Base-by-base conservation (phyloP, 2,113 vertebrate genomes). In the Channa argus region DNA sequence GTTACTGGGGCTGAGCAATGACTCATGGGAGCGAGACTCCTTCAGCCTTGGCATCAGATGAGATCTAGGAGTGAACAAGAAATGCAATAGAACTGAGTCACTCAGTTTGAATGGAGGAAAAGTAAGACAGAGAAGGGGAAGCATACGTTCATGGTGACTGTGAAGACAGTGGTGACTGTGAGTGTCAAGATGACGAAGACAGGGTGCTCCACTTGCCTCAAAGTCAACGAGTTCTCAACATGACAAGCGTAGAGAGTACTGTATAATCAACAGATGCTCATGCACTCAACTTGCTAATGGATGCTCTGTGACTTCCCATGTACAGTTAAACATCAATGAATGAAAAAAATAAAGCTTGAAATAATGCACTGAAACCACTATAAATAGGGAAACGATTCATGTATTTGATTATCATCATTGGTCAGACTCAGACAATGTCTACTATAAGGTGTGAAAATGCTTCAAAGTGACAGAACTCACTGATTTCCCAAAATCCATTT, bases 1-100 rank as follows among this genome's bases (percentile, higher is more conserved):
- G 24, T 96, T 97, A 89, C 96, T 98, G 89, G 98, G 98, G 92
- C 97, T 98, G 93, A 99, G 97, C 94, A 99, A 90, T 84, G 98
- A 99, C 94, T 99, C 98, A 97, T 98, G 97, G 85, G 97, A 99
- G 86, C 98, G 97, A 2, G 98, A 99, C 94, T 99, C 98, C 88
- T 99, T 99, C 97, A 99, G 95, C 92, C 97, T 99, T 80, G 96
- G 97, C 98, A 99, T 99, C 95, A 98, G 96, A 96, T 98, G 97
- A 94, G 97, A 98, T 96, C 97, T 98, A 83, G n/a, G 58, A 77
- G 59, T 5, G 64, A 73, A 74, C 7, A 54, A 24, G n/a, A 5
- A 45, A 80, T 69, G 44, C n/a, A 11, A 61, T 44, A 87, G 55
- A 39, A 41, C 8, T 78, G 76, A 89, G 83, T 85, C 79, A 85